Evolutionary conservation across 2,113 vertebrate genomes (phyloP), one percentile per base, ranked within the genome.

Genomic region (Megaleporinus macrocephalus): DNA sequence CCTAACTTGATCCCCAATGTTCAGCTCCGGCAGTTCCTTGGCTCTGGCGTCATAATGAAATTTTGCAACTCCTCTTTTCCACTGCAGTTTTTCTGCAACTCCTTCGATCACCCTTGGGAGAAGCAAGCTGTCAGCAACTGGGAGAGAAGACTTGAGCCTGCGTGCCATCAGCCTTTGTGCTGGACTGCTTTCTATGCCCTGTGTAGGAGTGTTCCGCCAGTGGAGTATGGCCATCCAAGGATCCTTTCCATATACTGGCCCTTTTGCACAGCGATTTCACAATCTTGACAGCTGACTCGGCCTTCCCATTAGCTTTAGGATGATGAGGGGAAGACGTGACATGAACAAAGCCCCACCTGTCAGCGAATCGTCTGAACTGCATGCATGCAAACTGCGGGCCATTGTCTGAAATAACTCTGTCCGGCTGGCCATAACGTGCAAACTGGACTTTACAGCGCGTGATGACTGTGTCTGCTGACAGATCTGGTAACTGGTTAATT

Each of bases 171-270:
- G 69, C 0, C 69, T 5, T 11, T 78, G n/a, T n/a, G 75, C 79
- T 15, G 82, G 79, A 41, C 82, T 86, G 51, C 76, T 87, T 24
- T 62, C 30, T 26, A 77, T 65, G 15, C 57, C 13, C 27, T 84
- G 65, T 9, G 72, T 73, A 15, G 82, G 61, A 15, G 76, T 73
- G 70, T 82, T 82, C 61, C 79, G 27, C 79, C 75, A 85, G 10
- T 76, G 84, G n/a, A 79, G 18, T 24, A 85, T 78, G 6, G 70
- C 76, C 22, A 75, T 82, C 57, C 78, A 80, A 12, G 75, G 51
- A 26, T 73, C 69, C 1, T 47, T 44, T 26, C 49, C 44, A 5
- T 74, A 6, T 10, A 68, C 9, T n/a, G n/a, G 3, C 33, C 74
- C 62, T 78, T 81, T 29, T 55, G 18, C 27, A 76, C 75, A 6